Percentiles rank a stretch among this genome's conserved stretches.
These are phyloP conservation scores for Acheta domesticus DNA, from an alignment of 2,888 invertebrate species.

Conservation along the genomic window DNA sequence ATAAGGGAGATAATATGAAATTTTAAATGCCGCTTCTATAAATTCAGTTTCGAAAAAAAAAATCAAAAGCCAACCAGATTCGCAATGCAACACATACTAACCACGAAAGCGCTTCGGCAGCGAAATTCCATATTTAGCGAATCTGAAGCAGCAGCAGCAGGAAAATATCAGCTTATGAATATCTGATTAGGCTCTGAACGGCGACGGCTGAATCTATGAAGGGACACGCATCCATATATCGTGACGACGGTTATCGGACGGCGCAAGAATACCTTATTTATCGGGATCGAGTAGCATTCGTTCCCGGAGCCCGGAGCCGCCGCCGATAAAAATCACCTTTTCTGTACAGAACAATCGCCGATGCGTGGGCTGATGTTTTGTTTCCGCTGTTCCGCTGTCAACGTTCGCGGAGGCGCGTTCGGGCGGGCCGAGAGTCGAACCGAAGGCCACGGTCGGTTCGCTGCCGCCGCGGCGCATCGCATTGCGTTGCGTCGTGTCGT, in stretches of 20 bases:
- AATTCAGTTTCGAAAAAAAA: no score
- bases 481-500: neutral
- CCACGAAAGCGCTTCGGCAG: neutral
- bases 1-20: no score
- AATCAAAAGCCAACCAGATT: no score
- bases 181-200: neutral
- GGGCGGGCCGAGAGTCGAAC: no score
- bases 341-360: slow-evolving; percentile 5
- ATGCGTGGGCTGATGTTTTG: neutral
- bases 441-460: no score
- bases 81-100: no score
- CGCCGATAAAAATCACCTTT: neutral
- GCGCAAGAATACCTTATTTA: slow-evolving; percentile 6
- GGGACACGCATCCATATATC: neutral
- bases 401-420: no score
- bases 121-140: neutral
- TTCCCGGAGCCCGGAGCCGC: neutral
- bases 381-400: neutral
- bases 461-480: no score
- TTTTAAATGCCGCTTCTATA: no score
- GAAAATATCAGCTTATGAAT: slow-evolving; percentile 18
- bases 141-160: neutral
- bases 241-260: neutral
- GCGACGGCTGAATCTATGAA: neutral
- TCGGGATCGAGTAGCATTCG: neutral